phyloP scores from a whole-genome alignment of 2,888 invertebrate genomes.

The Xanthorhoe designata region DNA sequence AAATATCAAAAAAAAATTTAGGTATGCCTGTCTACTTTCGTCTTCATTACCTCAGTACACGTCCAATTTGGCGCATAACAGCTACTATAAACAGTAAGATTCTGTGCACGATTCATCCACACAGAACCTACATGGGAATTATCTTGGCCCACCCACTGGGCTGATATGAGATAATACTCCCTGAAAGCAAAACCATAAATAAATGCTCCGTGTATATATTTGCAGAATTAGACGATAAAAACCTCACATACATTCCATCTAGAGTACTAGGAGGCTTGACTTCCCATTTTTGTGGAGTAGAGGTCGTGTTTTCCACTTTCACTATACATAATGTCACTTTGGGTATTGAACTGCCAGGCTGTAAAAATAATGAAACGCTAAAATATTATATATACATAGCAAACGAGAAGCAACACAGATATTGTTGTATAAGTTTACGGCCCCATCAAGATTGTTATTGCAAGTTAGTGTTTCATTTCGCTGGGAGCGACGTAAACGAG shows the following conservation, averaged over 20 bases:
- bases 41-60: conserved; percentile 88
- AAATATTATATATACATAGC: conserved; percentile 17
- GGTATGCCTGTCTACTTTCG: neutral
- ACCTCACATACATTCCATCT: conserved; percentile 91
- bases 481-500: conserved; percentile 18
- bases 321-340: conserved; percentile 93
- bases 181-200: conserved; percentile 75
- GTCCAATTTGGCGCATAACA: conserved; percentile 94
- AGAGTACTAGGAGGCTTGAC: conserved; percentile 91
- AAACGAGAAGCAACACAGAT: conserved; percentile 25
- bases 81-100: conserved; percentile 94
- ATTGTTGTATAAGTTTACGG: conserved; percentile 21
- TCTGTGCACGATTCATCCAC: conserved; percentile 98
- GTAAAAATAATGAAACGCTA: conserved; percentile 48
- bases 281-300: conserved; percentile 87
- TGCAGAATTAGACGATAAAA: conserved; percentile 4
- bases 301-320: conserved; percentile 88
- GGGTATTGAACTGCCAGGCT: conserved; percentile 95
- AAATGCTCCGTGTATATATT: neutral
- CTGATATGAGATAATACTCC: conserved; percentile 96
- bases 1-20: neutral
- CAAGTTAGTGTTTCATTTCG: conserved; percentile 26
- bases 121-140: conserved; percentile 93
- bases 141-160: conserved; percentile 94
- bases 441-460: conserved; percentile 29